phyloP scores from a whole-genome alignment of 2,113 vertebrate genomes.

The Capreolus pygargus region DNA sequence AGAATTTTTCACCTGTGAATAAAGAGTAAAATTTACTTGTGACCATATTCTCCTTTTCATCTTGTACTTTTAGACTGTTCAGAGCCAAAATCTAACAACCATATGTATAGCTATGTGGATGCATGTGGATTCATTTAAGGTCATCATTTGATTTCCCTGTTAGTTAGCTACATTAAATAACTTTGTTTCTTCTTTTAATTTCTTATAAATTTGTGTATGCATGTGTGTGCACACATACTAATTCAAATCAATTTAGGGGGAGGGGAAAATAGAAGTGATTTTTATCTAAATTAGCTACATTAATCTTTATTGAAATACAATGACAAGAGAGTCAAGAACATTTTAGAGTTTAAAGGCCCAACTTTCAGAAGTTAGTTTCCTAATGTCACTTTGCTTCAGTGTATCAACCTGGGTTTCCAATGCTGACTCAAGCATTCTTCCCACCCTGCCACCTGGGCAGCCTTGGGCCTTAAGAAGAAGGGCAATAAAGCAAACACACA shows the following conservation, averaged over 20 bases:
- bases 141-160: background rate
- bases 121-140: background rate
- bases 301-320: background rate
- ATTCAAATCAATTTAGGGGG: background rate
- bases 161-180: background rate
- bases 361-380: background rate
- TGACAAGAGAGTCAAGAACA: background rate
- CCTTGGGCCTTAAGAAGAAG: background rate
- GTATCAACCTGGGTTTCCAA: background rate
- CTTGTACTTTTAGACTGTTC: background rate
- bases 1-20: background rate
- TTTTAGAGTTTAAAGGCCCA: background rate
- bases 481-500: background rate
- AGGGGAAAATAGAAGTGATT: background rate
- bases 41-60: background rate
- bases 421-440: background rate
- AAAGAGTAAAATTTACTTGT: background rate
- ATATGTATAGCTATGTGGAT: background rate
- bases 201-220: background rate
- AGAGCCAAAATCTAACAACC: background rate
- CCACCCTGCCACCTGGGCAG: accelerated
- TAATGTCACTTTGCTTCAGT: background rate
- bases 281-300: background rate
- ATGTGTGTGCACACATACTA: background rate
- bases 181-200: background rate